Evolutionary conservation across 2,888 invertebrate species (phyloP), one percentile per base, ranked within the genome.

Genomic region (Drosophila robusta): DNA sequence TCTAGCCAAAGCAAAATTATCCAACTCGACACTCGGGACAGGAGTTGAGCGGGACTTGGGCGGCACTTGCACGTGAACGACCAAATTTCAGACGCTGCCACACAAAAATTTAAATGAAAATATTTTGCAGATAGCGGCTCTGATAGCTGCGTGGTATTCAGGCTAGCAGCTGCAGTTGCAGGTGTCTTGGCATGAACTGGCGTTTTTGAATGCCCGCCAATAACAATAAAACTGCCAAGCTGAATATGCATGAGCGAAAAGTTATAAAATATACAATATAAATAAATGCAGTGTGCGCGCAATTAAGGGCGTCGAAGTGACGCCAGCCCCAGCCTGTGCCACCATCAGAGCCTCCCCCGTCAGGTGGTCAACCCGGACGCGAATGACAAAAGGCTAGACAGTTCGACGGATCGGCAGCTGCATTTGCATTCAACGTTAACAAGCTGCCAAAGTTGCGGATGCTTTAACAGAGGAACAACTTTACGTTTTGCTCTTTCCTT

Each of bases 261-360:
- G 72, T 83, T 80, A 78, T 83, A 86, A 84, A 80, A 83, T 85
- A 81, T 85, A 81, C 82, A 85, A 79, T 74, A 85, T 87, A 85
- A 79, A 86, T 83, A 86, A 85, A 87, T 79, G 71, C 86, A 88
- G 86, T 80, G 75, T 83, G 88, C 72, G 75, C 86, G 83, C 80
- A 82, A 84, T 88, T 82, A 88, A 83, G 80, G 70, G 64, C 75
- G 55, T 70, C 78, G 70, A 83, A 71, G 65, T 68, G 78, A 69
- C 63, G 67, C 46, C 51, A 12, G 11, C 29, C 14, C 46, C 39
- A 39, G 24, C 22, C 18, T 22, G 14, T 2, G 41, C 26, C 36
- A 16, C 16, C 29, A 46, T 26, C 14, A 42, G 12, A 16, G 29
- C 57, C 4, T 34, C 34, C 22, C 34, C 34, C 0, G 51, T 34